Evolutionary conservation across 2,797 vertebrate species (phyloP).

Genomic region (Crax fasciolata): DNA sequence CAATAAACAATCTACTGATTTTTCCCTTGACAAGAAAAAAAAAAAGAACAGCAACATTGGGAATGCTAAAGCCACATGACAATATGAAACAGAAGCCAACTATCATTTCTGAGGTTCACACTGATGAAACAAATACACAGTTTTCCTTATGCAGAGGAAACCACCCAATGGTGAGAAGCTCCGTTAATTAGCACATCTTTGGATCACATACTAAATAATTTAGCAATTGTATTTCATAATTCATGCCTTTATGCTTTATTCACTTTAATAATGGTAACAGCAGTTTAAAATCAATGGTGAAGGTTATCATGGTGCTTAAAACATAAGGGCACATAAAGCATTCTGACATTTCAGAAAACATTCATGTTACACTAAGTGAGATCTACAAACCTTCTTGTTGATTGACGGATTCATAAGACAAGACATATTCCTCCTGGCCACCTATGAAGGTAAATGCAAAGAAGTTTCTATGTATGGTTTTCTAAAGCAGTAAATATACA

Average conservation of each 20-base stretch:
- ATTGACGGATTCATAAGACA: constrained; percentile 95
- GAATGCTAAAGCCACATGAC: background rate
- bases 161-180: background rate
- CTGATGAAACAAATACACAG: background rate
- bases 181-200: background rate
- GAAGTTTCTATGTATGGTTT: constrained; percentile 14
- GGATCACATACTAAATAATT: constrained; percentile 9
- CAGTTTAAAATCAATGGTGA: background rate
- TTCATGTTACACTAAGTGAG: background rate
- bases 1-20: background rate
- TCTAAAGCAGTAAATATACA: background rate
- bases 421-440: constrained; percentile 94
- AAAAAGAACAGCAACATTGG: background rate
- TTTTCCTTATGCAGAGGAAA: background rate
- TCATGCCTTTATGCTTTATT: background rate
- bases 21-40: background rate
- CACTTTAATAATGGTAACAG: background rate
- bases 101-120: background rate
- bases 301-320: background rate
- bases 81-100: background rate
- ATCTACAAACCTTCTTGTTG: constrained; percentile 94
- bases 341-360: background rate
- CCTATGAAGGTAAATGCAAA: constrained; percentile 82
- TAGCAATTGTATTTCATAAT: background rate
- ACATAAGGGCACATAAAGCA: background rate